These are phyloP conservation scores for Rutilus rutilus DNA, from an alignment of 2,113 vertebrate genomes.

Conservation along the genomic window DNA sequence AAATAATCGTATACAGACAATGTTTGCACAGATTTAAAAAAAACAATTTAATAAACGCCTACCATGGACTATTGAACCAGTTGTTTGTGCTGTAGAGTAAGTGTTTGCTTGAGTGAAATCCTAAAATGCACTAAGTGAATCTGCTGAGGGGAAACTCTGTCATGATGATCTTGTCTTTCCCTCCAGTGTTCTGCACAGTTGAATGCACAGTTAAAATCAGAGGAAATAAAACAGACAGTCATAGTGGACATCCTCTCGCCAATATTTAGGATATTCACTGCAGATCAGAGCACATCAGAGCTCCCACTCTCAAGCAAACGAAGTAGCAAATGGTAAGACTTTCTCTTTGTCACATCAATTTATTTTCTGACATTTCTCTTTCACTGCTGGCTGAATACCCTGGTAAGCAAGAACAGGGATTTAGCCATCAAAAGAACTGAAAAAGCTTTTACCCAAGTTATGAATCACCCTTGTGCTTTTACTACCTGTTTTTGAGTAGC, in stretches of 20 bases:
- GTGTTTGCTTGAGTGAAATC: not conserved
- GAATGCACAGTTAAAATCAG: not conserved
- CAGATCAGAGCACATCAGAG: not conserved
- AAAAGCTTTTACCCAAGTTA: constrained; percentile 8
- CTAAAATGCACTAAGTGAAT: not conserved
- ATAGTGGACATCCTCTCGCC: not conserved
- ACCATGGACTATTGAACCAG: constrained; percentile 2
- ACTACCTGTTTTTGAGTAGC: constrained; percentile 9
- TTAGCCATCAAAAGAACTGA: not conserved
- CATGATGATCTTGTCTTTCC: not conserved
- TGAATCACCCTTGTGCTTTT: not conserved
- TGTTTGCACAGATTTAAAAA: not conserved
- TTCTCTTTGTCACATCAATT: not conserved
- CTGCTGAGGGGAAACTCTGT: not conserved
- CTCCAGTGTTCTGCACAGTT: not conserved
- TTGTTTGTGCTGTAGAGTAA: constrained; percentile 1
- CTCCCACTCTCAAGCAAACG: not conserved
- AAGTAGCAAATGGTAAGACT: constrained; percentile 9
- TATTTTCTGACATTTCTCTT: not conserved
- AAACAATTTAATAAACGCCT: not conserved
- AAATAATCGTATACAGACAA: not conserved
- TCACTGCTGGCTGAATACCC: not conserved
- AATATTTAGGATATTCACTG: not conserved
- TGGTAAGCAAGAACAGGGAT: not conserved
- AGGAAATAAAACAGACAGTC: not conserved